Evolutionary conservation across 2,797 vertebrate species (phyloP), one percentile per base, ranked within the genome.

Genomic region (Onychomys arenicola): DNA sequence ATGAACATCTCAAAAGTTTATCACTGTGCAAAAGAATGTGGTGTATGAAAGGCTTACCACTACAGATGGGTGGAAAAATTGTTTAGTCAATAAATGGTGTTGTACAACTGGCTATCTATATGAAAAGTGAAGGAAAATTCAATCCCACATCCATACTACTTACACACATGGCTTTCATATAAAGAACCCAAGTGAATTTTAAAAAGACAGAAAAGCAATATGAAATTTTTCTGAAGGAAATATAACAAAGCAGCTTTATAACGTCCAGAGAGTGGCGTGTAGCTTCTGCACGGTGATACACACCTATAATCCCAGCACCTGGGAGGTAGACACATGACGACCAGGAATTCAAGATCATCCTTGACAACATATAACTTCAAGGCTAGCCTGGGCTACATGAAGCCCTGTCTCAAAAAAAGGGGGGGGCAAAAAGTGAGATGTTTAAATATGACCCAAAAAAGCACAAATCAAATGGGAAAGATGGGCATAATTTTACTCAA

Each of bases 111-210:
- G 14, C 34, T 63, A 55, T 52, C 11, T 86, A 34, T 37, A 43
- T 46, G 63, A 92, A 91, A 91, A 73, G 3, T 61, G 55, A 96
- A 89, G 46, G 57, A 82, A 82, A 89, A 83, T 73, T 86, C 91
- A 57, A 65, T 37, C 21, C 2, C 25, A 87, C 37, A 34, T 55
- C 6, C 40, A 91, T 11, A 63, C 10, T 8, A 67, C 55, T 87
- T 81, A 75, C 11, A 86, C 21, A 85, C 29, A 80, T 21, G 49
- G 71, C 69, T 83, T 94, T 78, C 75, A 96, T 73, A 84, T 69
- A 61, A 86, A 89, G 37, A 91, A 77, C 11, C 29, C 52, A 71
- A 43, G 23, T 81, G 4, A 14, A 67, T 85, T 85, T 85, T 67
- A 49, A 65, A 90, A 77, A 11, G 14, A 49, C n/a, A 37, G 14